Conservation (phyloP, 2,113 vertebrate species). For the Cavia porcellus region DNA sequence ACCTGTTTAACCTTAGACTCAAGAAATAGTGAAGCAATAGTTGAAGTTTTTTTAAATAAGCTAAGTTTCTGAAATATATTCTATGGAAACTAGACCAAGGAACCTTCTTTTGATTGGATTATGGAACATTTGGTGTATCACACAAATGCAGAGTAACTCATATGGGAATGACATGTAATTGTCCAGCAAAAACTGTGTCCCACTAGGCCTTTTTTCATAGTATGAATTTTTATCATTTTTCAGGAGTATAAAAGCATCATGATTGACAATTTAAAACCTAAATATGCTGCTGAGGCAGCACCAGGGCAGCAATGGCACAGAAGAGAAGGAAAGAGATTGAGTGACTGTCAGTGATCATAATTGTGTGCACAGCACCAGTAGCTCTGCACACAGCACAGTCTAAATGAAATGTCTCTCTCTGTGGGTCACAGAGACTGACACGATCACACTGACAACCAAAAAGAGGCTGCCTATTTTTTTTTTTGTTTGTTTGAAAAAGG, state of each 20-base stretch:
- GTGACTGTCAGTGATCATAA: conserved; percentile 72
- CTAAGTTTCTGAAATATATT: conserved; percentile 13
- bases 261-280: conserved; percentile 79
- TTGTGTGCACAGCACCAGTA: background rate
- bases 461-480: background rate
- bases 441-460: conserved; percentile 71
- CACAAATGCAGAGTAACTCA: background rate
- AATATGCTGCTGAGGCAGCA: conserved; percentile 55
- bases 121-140: background rate
- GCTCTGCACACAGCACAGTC: background rate
- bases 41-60: conserved; percentile 28
- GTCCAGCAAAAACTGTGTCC: conserved; percentile 63
- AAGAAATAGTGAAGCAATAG: background rate
- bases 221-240: conserved; percentile 74
- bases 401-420: conserved; percentile 65
- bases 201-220: conserved; percentile 64
- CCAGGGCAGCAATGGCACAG: conserved; percentile 59
- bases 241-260: conserved; percentile 70
- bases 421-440: conserved; percentile 45
- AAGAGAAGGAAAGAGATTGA: conserved; percentile 62
- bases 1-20: conserved; percentile 51
- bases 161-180: conserved; percentile 28
- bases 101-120: conserved; percentile 41
- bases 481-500: conserved; percentile 37
- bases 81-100: conserved; percentile 12